These are phyloP conservation scores for Rhagium mordax DNA, from an alignment of 2,888 invertebrate genomes.

Conservation along the genomic window DNA sequence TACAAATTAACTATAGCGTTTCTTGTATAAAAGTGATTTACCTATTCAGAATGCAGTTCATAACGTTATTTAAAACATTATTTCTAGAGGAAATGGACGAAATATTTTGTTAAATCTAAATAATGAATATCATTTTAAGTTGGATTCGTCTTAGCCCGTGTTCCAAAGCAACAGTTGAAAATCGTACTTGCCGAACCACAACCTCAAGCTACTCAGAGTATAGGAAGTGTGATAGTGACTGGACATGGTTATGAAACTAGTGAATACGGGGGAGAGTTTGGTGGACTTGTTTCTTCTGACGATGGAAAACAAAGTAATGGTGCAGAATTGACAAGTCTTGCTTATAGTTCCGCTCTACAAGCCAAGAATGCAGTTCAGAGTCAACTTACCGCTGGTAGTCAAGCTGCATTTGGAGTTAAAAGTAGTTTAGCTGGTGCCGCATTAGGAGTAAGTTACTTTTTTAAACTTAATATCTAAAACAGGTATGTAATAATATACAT, in stretches of 20 bases:
- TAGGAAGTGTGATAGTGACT: not conserved
- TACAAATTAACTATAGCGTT: too few species aligned
- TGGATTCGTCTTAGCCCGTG: slow-evolving; percentile 45
- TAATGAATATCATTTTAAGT: too few species aligned
- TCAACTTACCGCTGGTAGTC: slow-evolving; percentile 81
- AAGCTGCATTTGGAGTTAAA: slow-evolving; percentile 83
- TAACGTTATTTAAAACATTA: too few species aligned
- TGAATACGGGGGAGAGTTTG: slow-evolving; percentile 32
- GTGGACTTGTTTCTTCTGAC: not conserved
- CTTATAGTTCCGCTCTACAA: slow-evolving; percentile 80
- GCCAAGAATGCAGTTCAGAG: slow-evolving; percentile 79
- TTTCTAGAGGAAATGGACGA: too few species aligned
- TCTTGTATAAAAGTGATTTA: too few species aligned
- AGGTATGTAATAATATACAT: too few species aligned
- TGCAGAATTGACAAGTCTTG: slow-evolving; percentile 78
- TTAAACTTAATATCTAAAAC: too few species aligned
- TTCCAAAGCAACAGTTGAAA: slow-evolving; percentile 26
- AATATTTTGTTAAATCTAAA: too few species aligned
- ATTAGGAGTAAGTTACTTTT: slow-evolving; percentile 67
- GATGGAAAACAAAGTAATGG: slow-evolving; percentile 64
- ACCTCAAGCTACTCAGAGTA: slow-evolving; percentile 40
- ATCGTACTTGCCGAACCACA: slow-evolving; percentile 55
- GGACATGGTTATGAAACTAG: slow-evolving; percentile 35
- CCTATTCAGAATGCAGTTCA: too few species aligned
- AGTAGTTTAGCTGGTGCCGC: slow-evolving; percentile 82